Base-by-base conservation (phyloP, 2,888 invertebrate genomes). In the Ornithoptera alexandrae region DNA sequence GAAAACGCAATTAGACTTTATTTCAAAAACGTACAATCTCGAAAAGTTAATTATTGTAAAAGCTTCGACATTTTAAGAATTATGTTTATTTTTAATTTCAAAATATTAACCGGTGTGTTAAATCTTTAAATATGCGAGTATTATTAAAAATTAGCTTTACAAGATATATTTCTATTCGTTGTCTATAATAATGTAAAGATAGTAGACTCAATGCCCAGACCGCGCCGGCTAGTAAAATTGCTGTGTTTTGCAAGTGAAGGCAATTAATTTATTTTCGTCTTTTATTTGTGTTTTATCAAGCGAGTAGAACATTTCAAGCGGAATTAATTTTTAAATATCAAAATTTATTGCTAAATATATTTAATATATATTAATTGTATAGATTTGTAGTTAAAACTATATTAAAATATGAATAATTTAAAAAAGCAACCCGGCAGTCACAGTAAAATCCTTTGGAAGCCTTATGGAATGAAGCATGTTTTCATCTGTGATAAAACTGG, bases 221-320 rank as follows among this genome's bases (percentile, higher is more conserved):
- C 63, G 36, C 30, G 60, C 62, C 61, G 39, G 58, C 59, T 39
- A 70, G 63, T 66, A 63, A 60, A 59, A 67, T 63, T 69, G 65
- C 59, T 46, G 20, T 66, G 58, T 66, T 62, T 67, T 67, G 66
- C 70, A 63, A 70, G 59, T 67, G 66, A 70, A 66, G 39, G 46
- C 66, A 60, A 67, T 71, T 71, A 67, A 67, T 60, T 63, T 62
- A 69, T 67, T 71, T 67, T 64, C 24, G 70, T 67, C 62, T 64
- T 67, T 63, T 70, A 70, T 67, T 61, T 68, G 57, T 69, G 17
- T 71, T 66, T 46, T 63, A 68, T 64, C 65, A 65, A 57, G 56
- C 65, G 39, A 69, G 68, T 36, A 62, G n/a, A 68, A 59, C 60
- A 58, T 62, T 69, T 67, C 63, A 58, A 46, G 62, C 58, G 60